Conservation (phyloP, 2,888 invertebrate species). For the Trypoxylon attenuatum region DNA sequence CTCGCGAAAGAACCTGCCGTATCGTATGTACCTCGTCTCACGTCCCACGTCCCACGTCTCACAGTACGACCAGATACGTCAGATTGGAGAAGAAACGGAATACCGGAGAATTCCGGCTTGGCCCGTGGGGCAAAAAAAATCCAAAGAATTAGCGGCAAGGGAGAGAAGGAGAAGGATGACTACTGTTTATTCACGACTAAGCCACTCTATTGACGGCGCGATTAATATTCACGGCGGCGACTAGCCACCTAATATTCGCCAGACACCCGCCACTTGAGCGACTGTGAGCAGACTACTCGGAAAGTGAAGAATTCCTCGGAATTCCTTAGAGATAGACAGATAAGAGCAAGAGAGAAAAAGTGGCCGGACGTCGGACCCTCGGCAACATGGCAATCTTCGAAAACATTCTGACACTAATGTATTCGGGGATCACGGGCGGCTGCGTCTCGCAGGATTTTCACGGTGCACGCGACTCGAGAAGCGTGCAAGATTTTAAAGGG, state of each 20-base stretch:
- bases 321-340: conserved; percentile 11
- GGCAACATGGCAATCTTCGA: conserved; percentile 31
- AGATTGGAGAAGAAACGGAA: conserved; percentile 31
- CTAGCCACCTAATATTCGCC: not conserved
- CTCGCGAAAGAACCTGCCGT: conserved; percentile 42
- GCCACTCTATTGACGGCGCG: not conserved
- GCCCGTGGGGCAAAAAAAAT: conserved; percentile 6
- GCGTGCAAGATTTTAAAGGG: conserved; percentile 34
- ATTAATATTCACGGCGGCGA: not conserved
- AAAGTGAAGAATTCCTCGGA: conserved; percentile 8
- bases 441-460: conserved; percentile 22
- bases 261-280: too few relatives aligned
- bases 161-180: too few relatives aligned
- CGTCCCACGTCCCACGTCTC: conserved; percentile 1
- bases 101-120: conserved; percentile 14
- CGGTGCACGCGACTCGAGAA: conserved; percentile 12
- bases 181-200: not conserved
- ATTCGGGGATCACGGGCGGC: conserved; percentile 30
- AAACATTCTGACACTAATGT: conserved; percentile 43
- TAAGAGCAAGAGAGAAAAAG: conserved; percentile 20
- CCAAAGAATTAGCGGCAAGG: not conserved
- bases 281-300: conserved; percentile 1
- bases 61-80: conserved; percentile 13
- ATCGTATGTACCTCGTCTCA: conserved; percentile 21
- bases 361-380: conserved; percentile 19